Conservation (phyloP, 2,797 vertebrate genomes). For the Otolemur crassicaudatus region DNA sequence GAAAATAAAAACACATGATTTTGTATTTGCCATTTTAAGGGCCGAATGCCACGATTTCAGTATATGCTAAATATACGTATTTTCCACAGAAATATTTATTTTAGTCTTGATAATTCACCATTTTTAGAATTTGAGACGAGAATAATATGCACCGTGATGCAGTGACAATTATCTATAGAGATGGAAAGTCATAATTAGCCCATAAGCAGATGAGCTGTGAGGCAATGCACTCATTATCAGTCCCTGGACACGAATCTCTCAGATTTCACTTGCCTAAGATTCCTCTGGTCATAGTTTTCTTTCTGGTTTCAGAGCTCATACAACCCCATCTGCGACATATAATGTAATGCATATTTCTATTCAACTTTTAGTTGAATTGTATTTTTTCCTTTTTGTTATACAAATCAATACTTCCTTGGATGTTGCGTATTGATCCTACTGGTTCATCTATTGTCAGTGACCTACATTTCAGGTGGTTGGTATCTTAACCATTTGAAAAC, state of each 20-base stretch:
- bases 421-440: slow-evolving; percentile 8
- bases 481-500: slow-evolving; percentile 13
- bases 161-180: neutral
- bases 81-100: neutral
- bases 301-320: neutral
- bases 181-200: neutral
- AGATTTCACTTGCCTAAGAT: neutral
- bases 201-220: neutral
- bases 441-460: neutral
- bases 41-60: neutral
- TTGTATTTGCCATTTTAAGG: neutral
- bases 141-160: neutral
- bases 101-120: neutral
- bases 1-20: neutral
- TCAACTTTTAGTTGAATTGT: neutral
- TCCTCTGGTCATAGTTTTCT: neutral
- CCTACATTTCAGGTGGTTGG: neutral
- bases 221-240: neutral
- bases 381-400: slow-evolving; percentile 15
- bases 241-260: neutral
- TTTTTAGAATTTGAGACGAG: neutral
- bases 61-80: neutral
- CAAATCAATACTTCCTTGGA: slow-evolving; percentile 37
- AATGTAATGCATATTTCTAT: neutral
- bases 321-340: neutral